Conservation (phyloP, 2,797 vertebrate species). For the Pyrocephalus nanus region DNA sequence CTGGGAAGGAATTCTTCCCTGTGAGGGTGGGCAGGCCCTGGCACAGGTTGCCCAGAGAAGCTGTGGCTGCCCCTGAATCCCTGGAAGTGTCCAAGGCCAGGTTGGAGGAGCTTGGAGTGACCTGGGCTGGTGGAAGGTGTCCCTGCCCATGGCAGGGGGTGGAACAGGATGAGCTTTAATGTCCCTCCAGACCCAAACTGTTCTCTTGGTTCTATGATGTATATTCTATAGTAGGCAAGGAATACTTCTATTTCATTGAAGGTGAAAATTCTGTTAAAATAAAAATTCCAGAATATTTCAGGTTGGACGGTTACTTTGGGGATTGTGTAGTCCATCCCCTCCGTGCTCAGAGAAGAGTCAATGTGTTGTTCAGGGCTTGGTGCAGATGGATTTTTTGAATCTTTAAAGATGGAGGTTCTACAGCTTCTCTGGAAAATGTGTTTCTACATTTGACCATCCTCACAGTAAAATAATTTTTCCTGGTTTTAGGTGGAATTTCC, state of each 20-base stretch:
- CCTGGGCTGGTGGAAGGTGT: not conserved
- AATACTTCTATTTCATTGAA: not conserved
- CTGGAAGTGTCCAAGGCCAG: not conserved
- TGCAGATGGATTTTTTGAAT: not conserved
- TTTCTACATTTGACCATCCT: not conserved
- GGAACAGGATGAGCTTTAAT: fast-evolving
- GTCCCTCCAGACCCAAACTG: not conserved
- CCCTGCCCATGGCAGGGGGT: not conserved
- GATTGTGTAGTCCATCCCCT: not conserved
- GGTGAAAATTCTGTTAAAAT: not conserved
- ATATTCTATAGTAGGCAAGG: not conserved
- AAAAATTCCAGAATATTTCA: not conserved
- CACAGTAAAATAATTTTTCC: not conserved
- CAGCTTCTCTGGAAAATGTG: not conserved
- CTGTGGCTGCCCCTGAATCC: not conserved
- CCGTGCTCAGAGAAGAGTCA: not conserved
- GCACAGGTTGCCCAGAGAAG: not conserved
- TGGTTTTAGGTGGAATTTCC: not conserved
- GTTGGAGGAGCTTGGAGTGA: not conserved
- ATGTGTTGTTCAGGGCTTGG: not conserved
- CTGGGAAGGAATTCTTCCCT: no score
- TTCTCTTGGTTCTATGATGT: not conserved
- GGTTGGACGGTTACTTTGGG: not conserved
- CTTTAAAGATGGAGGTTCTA: not conserved
- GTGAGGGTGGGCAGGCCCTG: not conserved